These are phyloP conservation scores for Pammene fasciana DNA, from an alignment of 2,888 invertebrate genomes.

Conservation along the genomic window DNA sequence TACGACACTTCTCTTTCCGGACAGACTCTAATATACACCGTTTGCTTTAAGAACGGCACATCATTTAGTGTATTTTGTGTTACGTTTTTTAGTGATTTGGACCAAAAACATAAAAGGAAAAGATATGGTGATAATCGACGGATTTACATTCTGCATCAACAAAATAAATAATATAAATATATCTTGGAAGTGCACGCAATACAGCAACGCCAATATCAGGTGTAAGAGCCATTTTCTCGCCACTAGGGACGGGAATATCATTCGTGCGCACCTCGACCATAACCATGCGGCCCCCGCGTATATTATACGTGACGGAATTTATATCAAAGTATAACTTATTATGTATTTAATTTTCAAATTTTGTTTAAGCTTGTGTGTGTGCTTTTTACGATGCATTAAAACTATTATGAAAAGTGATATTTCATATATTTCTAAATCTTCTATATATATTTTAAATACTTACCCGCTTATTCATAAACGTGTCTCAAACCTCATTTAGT, in stretches of 20 bases:
- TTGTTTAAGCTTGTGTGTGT: not conserved
- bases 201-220: not conserved
- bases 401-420: too few relatives aligned
- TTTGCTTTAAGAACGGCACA: too few relatives aligned
- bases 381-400: not conserved
- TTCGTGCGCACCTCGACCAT: not conserved
- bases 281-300: slow-evolving; percentile 4
- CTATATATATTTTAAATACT: too few relatives aligned
- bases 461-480: too few relatives aligned
- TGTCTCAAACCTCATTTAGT: too few relatives aligned
- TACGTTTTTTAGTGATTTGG: slow-evolving; percentile 14
- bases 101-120: slow-evolving; percentile 3
- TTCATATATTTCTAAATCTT: too few relatives aligned
- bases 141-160: slow-evolving; percentile 1
- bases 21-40: too few relatives aligned
- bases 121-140: not conserved
- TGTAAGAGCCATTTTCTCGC: slow-evolving; percentile 4
- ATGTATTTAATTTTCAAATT: too few relatives aligned
- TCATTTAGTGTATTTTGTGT: not conserved
- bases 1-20: too few relatives aligned
- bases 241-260: not conserved
- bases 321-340: not conserved
- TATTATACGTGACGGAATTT: not conserved
- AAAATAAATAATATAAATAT: not conserved
- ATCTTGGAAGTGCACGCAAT: slow-evolving; percentile 13